phyloP scores from a whole-genome alignment of 2,797 vertebrate species.

The Sebastiscus albofasciatus region DNA sequence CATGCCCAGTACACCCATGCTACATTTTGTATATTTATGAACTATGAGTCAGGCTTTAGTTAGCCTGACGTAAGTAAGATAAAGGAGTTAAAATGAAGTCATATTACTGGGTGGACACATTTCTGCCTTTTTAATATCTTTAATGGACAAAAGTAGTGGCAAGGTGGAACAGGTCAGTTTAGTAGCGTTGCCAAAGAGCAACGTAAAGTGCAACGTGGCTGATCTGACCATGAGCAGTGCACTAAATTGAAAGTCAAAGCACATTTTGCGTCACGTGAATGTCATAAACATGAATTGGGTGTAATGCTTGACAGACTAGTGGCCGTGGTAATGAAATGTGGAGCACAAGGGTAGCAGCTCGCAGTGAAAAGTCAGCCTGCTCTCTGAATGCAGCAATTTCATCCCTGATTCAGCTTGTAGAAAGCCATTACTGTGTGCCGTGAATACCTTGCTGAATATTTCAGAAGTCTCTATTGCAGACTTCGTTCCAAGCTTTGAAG shows the following conservation, averaged over 20 bases:
- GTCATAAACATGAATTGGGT: conserved; percentile 6
- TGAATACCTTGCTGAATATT: conserved; percentile 60
- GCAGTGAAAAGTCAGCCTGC: conserved; percentile 10
- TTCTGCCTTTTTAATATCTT: neutral
- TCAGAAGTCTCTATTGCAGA: conserved; percentile 40
- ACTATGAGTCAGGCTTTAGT: conserved; percentile 2
- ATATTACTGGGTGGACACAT: neutral
- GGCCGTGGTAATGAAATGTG: conserved; percentile 30
- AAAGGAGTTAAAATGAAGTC: conserved; percentile 3
- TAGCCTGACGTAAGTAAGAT: neutral
- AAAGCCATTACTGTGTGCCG: conserved; percentile 36
- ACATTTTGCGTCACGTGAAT: conserved; percentile 27
- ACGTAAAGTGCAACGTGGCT: neutral
- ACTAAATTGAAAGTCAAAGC: conserved; percentile 19
- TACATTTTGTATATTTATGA: conserved; percentile 9
- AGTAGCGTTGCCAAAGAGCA: neutral
- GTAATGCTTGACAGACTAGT: conserved; percentile 20
- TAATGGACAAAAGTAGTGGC: conserved; percentile 7
- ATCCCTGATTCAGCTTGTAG: conserved; percentile 26
- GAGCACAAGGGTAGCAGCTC: conserved; percentile 13
- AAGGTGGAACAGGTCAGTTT: neutral
- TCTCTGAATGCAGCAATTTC: conserved; percentile 39
- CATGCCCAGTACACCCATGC: neutral
- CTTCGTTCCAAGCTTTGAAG: conserved; percentile 27
- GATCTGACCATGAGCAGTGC: neutral